These are phyloP conservation scores for Corythornis madagascariensis DNA, from an alignment of 2,113 vertebrate genomes.

Conservation along the genomic window DNA sequence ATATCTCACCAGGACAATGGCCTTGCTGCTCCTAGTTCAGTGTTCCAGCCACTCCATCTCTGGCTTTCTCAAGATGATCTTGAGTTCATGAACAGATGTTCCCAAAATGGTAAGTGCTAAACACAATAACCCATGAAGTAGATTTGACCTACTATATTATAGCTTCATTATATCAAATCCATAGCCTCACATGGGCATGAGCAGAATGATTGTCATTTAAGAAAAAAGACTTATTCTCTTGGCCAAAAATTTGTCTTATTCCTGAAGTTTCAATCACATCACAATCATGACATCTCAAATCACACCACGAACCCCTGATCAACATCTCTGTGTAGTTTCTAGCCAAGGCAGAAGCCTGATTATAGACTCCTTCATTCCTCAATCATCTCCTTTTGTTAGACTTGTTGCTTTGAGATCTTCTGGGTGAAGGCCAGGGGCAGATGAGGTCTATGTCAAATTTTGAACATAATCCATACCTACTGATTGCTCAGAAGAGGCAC, in stretches of 20 bases:
- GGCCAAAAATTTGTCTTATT: background rate
- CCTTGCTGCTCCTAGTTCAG: background rate
- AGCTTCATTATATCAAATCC: background rate
- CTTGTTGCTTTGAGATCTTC: background rate
- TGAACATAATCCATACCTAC: background rate
- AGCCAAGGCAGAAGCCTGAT: background rate
- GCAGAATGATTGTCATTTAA: background rate
- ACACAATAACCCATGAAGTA: background rate
- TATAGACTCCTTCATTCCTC: background rate
- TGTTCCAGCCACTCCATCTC: background rate
- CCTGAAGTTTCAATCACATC: background rate
- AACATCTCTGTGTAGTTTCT: background rate
- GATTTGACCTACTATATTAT: background rate
- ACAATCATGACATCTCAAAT: background rate
- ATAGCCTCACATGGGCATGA: background rate
- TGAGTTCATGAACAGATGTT: background rate
- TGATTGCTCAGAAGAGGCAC: background rate
- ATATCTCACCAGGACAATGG: background rate
- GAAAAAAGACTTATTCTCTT: background rate
- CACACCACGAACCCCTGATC: background rate
- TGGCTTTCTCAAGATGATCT: background rate
- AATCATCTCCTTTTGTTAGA: background rate
- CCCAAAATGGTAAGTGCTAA: background rate
- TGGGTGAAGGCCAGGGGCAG: background rate
- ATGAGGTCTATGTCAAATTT: background rate